phyloP scores from a whole-genome alignment of 2,797 vertebrate species.

The Clarias laeviceps region DNA sequence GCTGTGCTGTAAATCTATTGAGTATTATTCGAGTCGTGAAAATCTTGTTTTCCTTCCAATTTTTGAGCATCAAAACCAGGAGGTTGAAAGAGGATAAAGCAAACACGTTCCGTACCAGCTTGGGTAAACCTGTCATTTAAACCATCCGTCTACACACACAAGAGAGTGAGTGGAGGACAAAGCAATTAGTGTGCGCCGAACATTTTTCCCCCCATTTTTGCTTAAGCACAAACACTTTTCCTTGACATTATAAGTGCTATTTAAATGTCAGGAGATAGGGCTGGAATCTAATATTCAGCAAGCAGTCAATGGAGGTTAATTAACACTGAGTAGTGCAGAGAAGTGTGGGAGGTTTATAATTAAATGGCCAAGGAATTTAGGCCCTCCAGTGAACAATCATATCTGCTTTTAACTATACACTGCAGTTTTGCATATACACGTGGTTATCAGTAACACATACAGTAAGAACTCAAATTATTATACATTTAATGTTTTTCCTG shows the following conservation, averaged over 20 bases:
- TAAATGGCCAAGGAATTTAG: constrained; percentile 54
- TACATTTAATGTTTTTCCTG: not conserved
- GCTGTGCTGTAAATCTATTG: not conserved
- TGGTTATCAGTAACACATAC: not conserved
- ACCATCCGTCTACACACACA: constrained; percentile 32
- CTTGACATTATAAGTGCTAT: constrained; percentile 68
- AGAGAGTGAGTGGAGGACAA: constrained; percentile 27
- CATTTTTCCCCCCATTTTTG: constrained; percentile 27
- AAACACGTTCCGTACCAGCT: constrained; percentile 2
- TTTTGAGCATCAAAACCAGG: not conserved
- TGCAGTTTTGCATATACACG: not conserved
- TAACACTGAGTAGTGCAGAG: constrained; percentile 70
- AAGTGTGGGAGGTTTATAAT: constrained; percentile 50
- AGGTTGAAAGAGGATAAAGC: constrained; percentile 12
- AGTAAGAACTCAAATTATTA: not conserved
- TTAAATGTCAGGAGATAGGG: constrained; percentile 73
- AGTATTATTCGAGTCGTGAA: not conserved
- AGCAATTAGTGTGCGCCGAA: constrained; percentile 43
- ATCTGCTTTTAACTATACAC: constrained; percentile 12
- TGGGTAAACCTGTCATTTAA: constrained; percentile 33
- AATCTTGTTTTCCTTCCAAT: not conserved
- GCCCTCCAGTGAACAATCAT: constrained; percentile 29
- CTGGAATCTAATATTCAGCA: constrained; percentile 67
- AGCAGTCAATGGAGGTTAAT: constrained; percentile 80
- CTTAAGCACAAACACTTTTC: constrained; percentile 55